Evolutionary conservation across 1,140 invertebrate genomes (phyloP).

Genomic region (Bradynema listronoti): DNA sequence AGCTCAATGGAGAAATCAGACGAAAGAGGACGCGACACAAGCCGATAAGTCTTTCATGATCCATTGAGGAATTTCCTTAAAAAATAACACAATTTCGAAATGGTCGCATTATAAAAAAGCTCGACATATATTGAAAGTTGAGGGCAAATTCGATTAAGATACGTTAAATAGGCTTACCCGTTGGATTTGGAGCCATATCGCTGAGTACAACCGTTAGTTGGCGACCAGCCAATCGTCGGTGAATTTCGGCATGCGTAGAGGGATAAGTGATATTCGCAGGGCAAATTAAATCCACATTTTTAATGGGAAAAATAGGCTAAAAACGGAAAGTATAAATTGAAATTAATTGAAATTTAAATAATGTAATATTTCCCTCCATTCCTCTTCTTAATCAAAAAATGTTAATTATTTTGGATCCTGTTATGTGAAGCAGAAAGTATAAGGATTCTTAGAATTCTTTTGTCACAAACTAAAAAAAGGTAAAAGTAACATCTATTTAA

Average conservation of each 20-base stretch:
- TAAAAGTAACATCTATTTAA: too few relatives aligned
- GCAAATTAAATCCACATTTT: slow-evolving; percentile 73
- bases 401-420: too few relatives aligned
- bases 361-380: not conserved
- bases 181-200: slow-evolving; percentile 90
- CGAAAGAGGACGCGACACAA: slow-evolving; percentile 21
- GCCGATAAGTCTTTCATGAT: slow-evolving; percentile 25
- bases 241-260: slow-evolving; percentile 55
- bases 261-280: slow-evolving; percentile 59
- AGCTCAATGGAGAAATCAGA: slow-evolving; percentile 55
- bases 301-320: slow-evolving; percentile 69
- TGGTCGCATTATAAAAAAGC: too few relatives aligned
- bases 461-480: too few relatives aligned
- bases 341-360: slow-evolving; percentile 41
- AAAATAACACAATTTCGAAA: too few relatives aligned
- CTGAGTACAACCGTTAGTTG: slow-evolving; percentile 75
- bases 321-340: too few relatives aligned
- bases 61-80: slow-evolving; percentile 17
- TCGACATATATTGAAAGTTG: too few relatives aligned
- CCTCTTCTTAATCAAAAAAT: too few relatives aligned
- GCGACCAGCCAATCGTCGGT: slow-evolving; percentile 63
- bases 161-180: slow-evolving; percentile 62
- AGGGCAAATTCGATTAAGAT: not conserved
- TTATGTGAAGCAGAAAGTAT: too few relatives aligned
- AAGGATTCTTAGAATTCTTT: too few relatives aligned